Base-by-base conservation (phyloP, 35 echinoderm and acorn worm genomes). In the Lytechinus variegatus region DNA sequence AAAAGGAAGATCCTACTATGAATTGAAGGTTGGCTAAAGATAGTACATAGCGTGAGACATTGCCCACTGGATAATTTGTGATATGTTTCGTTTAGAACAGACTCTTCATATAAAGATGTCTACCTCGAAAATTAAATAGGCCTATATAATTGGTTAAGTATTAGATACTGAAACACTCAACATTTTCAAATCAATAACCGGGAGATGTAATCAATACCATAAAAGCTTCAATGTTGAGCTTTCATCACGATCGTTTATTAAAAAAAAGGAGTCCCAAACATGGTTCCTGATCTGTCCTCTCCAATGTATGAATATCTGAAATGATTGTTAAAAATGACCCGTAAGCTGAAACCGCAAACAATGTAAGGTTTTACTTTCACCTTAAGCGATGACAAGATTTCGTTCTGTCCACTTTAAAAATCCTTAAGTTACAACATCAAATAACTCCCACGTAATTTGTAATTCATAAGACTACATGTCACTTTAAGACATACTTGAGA, bases 321-420 rank as follows among this genome's bases (percentile, higher is more conserved):
- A 24, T 5, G 21, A 24, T 79, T 79, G 19, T 79, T 79, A 24
- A n/a, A 86, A 87, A 86, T 54, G 10, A 54, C 86, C 14, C 54
- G 66, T 87, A 54, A 53, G 79, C 52, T 8, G 9, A 95, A 95
- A 54, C 54, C 87, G 54, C 66, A 28, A 27, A 21, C 54, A 53
- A 54, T 52, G 79, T 56, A 86, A 87, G 21, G 9, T 95, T 66
- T 52, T 86, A 95, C 87, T 87, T 58, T 66, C 14, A 8, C 12
- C n/a, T 52, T 29, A 95, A 87, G 54, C 28, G 51, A 54, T 53
- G 79, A 95, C 86, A 95, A 21, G 29, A 66, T 51, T 57, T 28
- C 12, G 51, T 60, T 60, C 55, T 19, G 29, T 44, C 24, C 52
- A 52, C 21, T 86, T 87, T 95, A 51, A 12, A 51, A 12, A 28